A percentile compares a stretch with the other conserved stretches of the same genome.
Conservation (phyloP, 2,113 vertebrate genomes). For the Cavia porcellus region DNA sequence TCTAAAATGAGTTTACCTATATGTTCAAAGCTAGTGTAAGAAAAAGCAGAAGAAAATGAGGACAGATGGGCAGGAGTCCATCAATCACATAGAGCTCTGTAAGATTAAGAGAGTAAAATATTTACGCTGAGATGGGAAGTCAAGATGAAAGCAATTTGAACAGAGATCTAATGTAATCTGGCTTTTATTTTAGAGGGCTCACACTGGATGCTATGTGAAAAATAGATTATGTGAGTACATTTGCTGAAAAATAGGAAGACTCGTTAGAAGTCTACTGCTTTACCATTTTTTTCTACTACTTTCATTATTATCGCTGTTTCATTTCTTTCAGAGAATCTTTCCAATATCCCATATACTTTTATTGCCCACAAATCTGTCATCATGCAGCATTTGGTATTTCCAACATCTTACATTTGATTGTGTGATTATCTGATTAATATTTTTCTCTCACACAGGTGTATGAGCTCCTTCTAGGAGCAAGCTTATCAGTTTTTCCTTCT, state of each 20-base stretch:
- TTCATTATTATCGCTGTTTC: not conserved
- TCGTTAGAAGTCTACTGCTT: not conserved
- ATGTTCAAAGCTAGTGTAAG: not conserved
- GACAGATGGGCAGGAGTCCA: not conserved
- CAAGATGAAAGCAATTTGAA: not conserved
- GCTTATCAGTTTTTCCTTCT: not conserved
- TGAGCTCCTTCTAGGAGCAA: not conserved
- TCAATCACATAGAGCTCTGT: not conserved
- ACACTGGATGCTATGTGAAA: not conserved
- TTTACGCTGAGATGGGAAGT: not conserved
- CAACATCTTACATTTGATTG: not conserved
- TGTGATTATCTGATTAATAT: not conserved
- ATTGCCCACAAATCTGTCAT: not conserved
- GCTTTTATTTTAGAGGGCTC: conserved; percentile 30
- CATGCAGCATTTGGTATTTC: not conserved
- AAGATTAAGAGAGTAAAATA: not conserved
- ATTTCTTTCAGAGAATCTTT: conserved; percentile 1
- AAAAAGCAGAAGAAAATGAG: not conserved
- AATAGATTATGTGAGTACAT: not conserved
- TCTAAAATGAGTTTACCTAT: not conserved
- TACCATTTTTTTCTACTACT: not conserved
- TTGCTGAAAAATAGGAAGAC: not conserved
- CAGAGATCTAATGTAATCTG: not conserved
- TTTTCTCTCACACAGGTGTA: not conserved
- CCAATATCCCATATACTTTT: not conserved